Evolutionary conservation across 1,140 invertebrate species (phyloP), one percentile per base, ranked within the genome.

Genomic region (Eumaeus atala): DNA sequence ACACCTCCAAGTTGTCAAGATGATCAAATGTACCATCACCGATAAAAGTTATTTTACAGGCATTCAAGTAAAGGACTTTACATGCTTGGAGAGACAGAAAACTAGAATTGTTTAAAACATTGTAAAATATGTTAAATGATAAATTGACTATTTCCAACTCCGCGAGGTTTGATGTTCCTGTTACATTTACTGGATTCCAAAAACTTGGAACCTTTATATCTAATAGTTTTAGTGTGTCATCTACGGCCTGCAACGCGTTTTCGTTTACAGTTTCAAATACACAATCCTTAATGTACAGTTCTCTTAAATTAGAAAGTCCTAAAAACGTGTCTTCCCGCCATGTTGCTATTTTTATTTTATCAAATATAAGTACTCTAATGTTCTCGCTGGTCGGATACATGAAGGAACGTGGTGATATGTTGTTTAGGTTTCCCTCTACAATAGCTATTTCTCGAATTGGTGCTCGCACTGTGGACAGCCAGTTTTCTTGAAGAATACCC

Each of bases 141-240:
- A 84, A 77, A 63, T 82, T 77, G 0, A 84, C 79, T 12, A 51
- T 28, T 6, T 36, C 50, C 11, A 86, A 18, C 53, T 52, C 48
- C 3, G 10, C 3, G 6, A 72, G 59, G 38, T 55, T 59, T 12
- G 59, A 51, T 9, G 64, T 51, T n/a, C 83, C 83, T 9, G 77
- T 84, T 0, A 86, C 17, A 51, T 74, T 70, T 9, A 16, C 37
- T 2, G 81, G 83, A 64, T 84, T 50, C 74, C 77, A 86, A 21
- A 62, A 8, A 38, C 62, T 64, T 50, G 48, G 59, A 0, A 63
- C 52, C 18, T 61, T 71, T 44, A 86, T 74, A 17, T 72, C 68
- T n/a, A 83, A 58, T 18, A 64, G 61, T 48, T 55, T 11, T 44
- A 86, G 56, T 9, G 79, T 78, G 9, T 74, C 58, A 11, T 66